Base-by-base conservation (phyloP, 2,113 vertebrate species). In the Natator depressus region DNA sequence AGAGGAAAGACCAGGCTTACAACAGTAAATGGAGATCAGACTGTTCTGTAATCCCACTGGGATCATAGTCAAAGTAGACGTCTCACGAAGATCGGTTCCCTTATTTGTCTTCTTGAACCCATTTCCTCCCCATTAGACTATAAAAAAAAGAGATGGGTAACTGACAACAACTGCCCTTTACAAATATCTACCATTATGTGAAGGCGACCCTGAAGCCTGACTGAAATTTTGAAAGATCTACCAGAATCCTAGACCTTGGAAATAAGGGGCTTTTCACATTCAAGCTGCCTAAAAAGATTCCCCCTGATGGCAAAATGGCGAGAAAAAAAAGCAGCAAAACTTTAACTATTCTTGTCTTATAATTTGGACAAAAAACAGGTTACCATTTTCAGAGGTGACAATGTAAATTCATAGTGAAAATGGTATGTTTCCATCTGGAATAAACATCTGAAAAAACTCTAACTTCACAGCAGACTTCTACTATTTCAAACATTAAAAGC, bases 1-100 rank as follows among this genome's bases (percentile, higher is more conserved):
- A 82, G 46, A 47, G 87, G 38, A 93, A 80, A 55, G 80, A 84
- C 31, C 50, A 87, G 35, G 24, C 80, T 59, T 86, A 59, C 14
- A 82, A 47, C 2, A 89, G 78, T n/a, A 88, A 80, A 91, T 1
- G 78, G n/a, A 35, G 46, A 89, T 86, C 2, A 78, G 24, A 47
- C 4, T 85, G 57, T 54, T 69, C 25, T 55, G 46, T 49, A 91
- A 24, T 57, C 12, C 38, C 3, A 20, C 35, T 47, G 62, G 79
- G 65, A 86, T 25, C 10, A 50, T 0, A 81, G 59, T 38, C 84
- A 93, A 75, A 90, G 51, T 27, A 93, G 81, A 92, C 86, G 22
- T 75, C 95, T 88, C 91, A 89, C 47, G 81, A 93, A 17, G 38
- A 84, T 87, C 75, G 11, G 78, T 85, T 93, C 90, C 82, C 72